Base-by-base conservation (phyloP, 1,140 invertebrate species). In the Drosophila bocki region DNA sequence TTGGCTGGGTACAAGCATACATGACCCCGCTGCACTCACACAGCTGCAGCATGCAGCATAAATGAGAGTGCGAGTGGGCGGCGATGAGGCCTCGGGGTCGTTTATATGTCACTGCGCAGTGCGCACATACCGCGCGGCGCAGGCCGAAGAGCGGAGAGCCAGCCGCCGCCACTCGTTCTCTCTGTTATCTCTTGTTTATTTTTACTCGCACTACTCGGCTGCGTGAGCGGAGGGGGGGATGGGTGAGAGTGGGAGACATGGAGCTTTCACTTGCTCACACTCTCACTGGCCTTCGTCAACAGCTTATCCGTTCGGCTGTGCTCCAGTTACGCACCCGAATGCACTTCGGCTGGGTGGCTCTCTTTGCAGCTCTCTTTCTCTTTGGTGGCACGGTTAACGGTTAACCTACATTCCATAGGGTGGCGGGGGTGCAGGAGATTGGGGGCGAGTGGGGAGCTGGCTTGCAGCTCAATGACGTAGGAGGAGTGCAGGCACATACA, bases 311-410 rank as follows among this genome's bases (percentile, higher is more conserved):
- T 33, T 62, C 62, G 60, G 39, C 62, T 62, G 19, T 65, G 62
- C 62, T 65, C 62, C 62, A 65, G 57, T 65, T 65, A 44, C 58
- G 39, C 39, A 62, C 39, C 62, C 58, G 62, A 65, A 65, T 65
- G 62, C 62, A 62, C 13, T 44, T 65, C 29, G 37, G 8, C 7
- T 8, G 15, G 1, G 12, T 11, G 7, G 17, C 19, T 58, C 61
- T 41, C 19, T 61, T 44, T 2, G 17, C 29, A 44, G 19, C 19
- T 62, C 19, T 42, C 39, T 26, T 44, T 56, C 19, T 56, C 35
- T 56, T 56, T 2, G 53, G 8, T 39, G 53, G 53, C 29, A 33
- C 62, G 57, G 58, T 42, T 44, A 65, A 62, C 39, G 41, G 29
- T 62, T 65, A 65, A 65, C 62, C 62, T 61, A 65, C 59, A 65